These are phyloP conservation scores for Diarsia dahlii DNA, from an alignment of 2,888 invertebrate species.

Conservation along the genomic window DNA sequence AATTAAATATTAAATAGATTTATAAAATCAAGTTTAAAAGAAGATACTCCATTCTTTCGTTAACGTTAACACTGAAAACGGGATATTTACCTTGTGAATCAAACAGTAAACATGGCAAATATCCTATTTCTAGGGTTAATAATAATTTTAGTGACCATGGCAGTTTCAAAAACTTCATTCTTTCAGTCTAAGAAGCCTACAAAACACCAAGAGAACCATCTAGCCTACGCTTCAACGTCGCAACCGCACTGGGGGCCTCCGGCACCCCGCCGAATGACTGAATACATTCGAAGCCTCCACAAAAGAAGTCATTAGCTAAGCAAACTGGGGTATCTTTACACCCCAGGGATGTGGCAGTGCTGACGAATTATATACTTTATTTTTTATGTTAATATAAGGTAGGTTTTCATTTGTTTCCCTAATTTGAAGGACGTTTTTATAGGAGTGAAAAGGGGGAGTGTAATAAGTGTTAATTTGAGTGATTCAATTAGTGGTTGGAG, in stretches of 20 bases:
- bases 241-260: not conserved
- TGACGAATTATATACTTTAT: constrained; percentile 30
- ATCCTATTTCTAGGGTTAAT: too few species aligned
- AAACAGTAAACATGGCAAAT: too few species aligned
- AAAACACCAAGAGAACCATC: constrained; percentile 7
- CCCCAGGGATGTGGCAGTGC: constrained; percentile 17
- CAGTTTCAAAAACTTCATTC: too few species aligned
- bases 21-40: too few species aligned
- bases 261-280: constrained; percentile 39
- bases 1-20: too few species aligned
- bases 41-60: too few species aligned
- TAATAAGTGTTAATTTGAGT: not conserved
- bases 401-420: constrained; percentile 13
- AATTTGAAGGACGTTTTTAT: constrained; percentile 5
- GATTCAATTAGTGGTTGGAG: not conserved
- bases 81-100: too few species aligned
- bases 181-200: not conserved
- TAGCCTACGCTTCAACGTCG: constrained; percentile 1
- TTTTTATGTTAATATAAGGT: constrained; percentile 9
- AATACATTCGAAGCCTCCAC: constrained; percentile 59
- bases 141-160: too few species aligned
- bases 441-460: not conserved
- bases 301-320: constrained; percentile 73
- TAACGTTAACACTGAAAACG: too few species aligned
- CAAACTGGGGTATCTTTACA: constrained; percentile 56